These are phyloP conservation scores for Rhagoletis pomonella DNA, from an alignment of 1,140 invertebrate species.

Conservation along the genomic window DNA sequence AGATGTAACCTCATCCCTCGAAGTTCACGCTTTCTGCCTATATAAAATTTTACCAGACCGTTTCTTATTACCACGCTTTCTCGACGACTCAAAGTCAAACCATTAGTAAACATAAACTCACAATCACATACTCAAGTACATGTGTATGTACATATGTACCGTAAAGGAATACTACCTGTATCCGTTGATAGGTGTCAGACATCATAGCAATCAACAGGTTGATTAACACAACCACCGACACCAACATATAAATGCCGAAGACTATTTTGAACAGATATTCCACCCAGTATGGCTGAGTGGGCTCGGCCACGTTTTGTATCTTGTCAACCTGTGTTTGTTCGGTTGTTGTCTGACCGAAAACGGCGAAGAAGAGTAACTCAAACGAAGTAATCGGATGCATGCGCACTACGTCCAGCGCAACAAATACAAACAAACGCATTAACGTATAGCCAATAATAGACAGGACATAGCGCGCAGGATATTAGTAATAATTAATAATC, in stretches of 20 bases:
- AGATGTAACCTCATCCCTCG: too few relatives aligned
- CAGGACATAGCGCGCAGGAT: not conserved
- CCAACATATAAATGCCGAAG: constrained; percentile 97
- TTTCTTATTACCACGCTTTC: not conserved
- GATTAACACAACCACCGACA: constrained; percentile 98
- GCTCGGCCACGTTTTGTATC: constrained; percentile 74
- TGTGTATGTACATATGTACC: not conserved
- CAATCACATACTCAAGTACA: not conserved
- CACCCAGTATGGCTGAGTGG: constrained; percentile 83
- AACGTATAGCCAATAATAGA: constrained; percentile 54
- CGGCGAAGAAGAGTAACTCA: constrained; percentile 98
- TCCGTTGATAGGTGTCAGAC: constrained; percentile 99
- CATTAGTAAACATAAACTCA: not conserved
- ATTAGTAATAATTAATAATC: constrained; percentile 19
- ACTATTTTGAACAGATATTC: constrained; percentile 87
- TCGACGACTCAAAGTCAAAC: not conserved
- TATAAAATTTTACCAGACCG: too few relatives aligned
- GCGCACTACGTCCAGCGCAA: constrained; percentile 85
- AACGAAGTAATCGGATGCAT: constrained; percentile 93
- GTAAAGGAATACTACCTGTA: constrained; percentile 83
- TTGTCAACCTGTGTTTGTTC: constrained; percentile 81
- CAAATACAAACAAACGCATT: constrained; percentile 79
- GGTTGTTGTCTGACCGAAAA: constrained; percentile 97
- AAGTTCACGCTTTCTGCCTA: too few relatives aligned
- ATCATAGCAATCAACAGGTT: constrained; percentile 99